phyloP scores from a whole-genome alignment of 1,140 invertebrate genomes.

The Maconellicoccus hirsutus region DNA sequence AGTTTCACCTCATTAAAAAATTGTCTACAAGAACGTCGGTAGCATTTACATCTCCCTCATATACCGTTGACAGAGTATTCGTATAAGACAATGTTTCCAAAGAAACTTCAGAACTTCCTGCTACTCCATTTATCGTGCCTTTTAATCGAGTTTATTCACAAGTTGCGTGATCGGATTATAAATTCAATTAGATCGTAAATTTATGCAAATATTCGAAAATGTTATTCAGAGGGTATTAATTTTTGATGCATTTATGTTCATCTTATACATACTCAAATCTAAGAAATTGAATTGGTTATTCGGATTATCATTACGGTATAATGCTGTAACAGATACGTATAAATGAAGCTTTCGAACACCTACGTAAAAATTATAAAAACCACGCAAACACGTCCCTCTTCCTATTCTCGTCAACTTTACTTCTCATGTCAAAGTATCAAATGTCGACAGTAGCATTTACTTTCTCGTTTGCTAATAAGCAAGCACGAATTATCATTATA shows the following conservation, averaged over 20 bases:
- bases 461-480: background rate
- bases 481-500: background rate
- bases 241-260: background rate
- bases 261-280: background rate
- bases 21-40: background rate
- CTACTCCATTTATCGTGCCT: background rate
- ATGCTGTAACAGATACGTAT: no score
- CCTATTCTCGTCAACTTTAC: no score
- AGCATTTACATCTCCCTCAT: background rate
- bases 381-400: no score
- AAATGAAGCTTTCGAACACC: no score
- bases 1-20: conserved; percentile 5
- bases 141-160: background rate
- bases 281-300: background rate
- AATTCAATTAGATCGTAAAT: background rate
- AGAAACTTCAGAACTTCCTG: background rate
- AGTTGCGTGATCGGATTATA: background rate
- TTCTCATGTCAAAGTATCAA: no score
- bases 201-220: background rate
- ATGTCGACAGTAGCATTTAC: no score
- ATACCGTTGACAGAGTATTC: background rate
- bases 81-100: background rate
- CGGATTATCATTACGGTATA: no score
- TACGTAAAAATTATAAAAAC: no score
- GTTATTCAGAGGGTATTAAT: background rate